Percentiles rank a stretch among this genome's conserved stretches.
Evolutionary conservation across 2,113 vertebrate species (phyloP).

Genomic region (Stigmatopora argus): DNA sequence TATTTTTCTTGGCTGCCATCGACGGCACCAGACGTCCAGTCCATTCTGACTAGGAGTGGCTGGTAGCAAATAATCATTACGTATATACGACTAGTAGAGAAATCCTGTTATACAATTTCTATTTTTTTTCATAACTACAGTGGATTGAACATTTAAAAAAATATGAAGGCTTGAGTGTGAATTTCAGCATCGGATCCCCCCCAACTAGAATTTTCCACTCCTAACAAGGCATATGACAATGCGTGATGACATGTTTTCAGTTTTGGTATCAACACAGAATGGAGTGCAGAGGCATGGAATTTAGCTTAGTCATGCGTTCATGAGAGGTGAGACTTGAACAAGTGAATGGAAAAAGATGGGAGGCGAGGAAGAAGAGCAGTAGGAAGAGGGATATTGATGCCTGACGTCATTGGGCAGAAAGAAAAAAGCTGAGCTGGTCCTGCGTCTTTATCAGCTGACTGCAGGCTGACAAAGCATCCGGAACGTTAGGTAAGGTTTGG

Average conservation of each 20-base stretch:
- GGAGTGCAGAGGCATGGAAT: conserved; percentile 2
- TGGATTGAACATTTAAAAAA: conserved; percentile 1
- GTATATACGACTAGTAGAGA: conserved; percentile 5
- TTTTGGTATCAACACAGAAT: conserved; percentile 45
- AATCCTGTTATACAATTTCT: background rate
- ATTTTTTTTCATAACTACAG: background rate
- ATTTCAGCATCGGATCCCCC: conserved; percentile 17
- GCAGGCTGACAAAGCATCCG: conserved; percentile 53
- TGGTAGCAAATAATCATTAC: too few species aligned
- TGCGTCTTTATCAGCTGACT: conserved; percentile 62
- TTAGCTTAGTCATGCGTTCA: conserved; percentile 5
- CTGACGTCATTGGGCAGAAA: conserved; percentile 17
- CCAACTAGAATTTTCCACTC: conserved; percentile 15
- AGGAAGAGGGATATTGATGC: conserved; percentile 10
- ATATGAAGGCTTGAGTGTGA: conserved; percentile 21
- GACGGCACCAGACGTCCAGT: too few species aligned
- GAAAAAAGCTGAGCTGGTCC: conserved; percentile 60
- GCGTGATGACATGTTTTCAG: conserved; percentile 43
- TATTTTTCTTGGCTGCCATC: too few species aligned
- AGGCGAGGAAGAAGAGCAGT: conserved; percentile 11
- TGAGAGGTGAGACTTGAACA: conserved; percentile 8
- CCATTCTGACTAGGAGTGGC: too few species aligned
- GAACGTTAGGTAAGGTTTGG: conserved; percentile 17
- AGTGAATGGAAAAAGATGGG: conserved; percentile 7
- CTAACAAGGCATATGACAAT: conserved; percentile 39